These are phyloP conservation scores for Netelia fuscicornis DNA, from an alignment of 2,888 invertebrate species.

Conservation along the genomic window DNA sequence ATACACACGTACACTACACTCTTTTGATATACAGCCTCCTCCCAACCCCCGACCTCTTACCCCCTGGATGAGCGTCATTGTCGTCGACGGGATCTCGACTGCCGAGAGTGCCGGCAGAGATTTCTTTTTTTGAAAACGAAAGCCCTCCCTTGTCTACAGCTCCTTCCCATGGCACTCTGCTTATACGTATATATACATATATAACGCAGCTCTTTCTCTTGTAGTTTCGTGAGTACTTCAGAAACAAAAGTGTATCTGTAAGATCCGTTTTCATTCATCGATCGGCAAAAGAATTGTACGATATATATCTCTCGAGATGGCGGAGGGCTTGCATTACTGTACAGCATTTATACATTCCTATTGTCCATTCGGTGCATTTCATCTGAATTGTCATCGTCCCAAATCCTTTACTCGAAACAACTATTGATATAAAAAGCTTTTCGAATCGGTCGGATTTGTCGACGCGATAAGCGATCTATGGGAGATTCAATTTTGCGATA, in stretches of 20 bases:
- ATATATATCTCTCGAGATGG: constrained; percentile 14
- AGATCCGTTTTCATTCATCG: constrained; percentile 42
- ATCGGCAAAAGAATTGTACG: constrained; percentile 11
- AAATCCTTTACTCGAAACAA: constrained; percentile 31
- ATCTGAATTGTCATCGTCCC: background rate
- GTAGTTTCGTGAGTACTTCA: constrained; percentile 50
- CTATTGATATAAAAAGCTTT: constrained; percentile 19
- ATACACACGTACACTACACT: constrained; percentile 22
- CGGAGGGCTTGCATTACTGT: constrained; percentile 10
- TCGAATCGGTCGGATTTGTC: background rate
- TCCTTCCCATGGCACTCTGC: constrained; percentile 23
- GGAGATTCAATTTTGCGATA: background rate
- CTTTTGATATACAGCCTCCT: constrained; percentile 42
- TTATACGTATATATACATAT: background rate
- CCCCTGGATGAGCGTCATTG: constrained; percentile 67
- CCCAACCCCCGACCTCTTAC: background rate
- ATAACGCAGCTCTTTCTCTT: constrained; percentile 8
- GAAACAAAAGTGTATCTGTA: constrained; percentile 60
- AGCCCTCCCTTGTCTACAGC: constrained; percentile 31
- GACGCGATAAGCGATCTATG: constrained; percentile 26
- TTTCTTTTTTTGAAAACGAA: constrained; percentile 53
- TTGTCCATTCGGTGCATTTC: constrained; percentile 57
- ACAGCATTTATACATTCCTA: constrained; percentile 26
- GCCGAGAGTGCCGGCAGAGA: constrained; percentile 19
- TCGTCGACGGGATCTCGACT: constrained; percentile 54